Evolutionary conservation across 2,113 vertebrate species (phyloP), one percentile per base, ranked within the genome.

Genomic region (Gadus chalcogrammus): DNA sequence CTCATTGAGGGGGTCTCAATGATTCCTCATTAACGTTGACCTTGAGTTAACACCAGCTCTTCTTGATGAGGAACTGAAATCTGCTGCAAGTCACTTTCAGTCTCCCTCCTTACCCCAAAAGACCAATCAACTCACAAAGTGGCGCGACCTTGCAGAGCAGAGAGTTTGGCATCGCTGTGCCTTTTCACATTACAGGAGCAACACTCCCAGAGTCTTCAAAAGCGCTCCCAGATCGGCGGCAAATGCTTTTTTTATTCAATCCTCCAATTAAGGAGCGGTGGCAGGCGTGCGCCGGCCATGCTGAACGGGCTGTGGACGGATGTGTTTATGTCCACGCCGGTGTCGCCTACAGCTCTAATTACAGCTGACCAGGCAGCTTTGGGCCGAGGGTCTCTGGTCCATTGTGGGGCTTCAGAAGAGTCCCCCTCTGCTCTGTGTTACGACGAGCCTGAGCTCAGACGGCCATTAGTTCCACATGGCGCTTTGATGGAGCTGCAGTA

Each of bases 401-500:
- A n/a, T 65, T 20, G 71, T 61, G 48, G 53, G 71, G 77, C n/a
- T 81, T 75, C 9, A 53, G 60, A 63, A 70, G 73, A 7, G 70
- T 79, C 75, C 27, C 18, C 20, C 73, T 68, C 75, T 75, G 31
- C 5, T 9, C 35, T 56, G 59, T 62, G 75, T 85, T 85, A 83
- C 74, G 79, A 83, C 74, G 79, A 88, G 76, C 63, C 65, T 13
- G 8, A 71, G 76, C 65, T 73, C 69, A 3, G 68, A 67, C 60
- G 15, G 55, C 66, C 77, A 71, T 73, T 78, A 48, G 74, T 71
- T 61, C 74, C 31, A 69, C 38, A 22, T 9, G 65, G 67, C 53
- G 53, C 67, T 82, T 85, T 88, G 81, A 81, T 83, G 75, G 64
- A 61, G 72, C 72, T 31, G 42, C 77, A 73, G 66, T 78, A 67